Evolutionary conservation across 2,888 invertebrate species (phyloP), one percentile per base, ranked within the genome.

Genomic region (Drosophila kuntzei): DNA sequence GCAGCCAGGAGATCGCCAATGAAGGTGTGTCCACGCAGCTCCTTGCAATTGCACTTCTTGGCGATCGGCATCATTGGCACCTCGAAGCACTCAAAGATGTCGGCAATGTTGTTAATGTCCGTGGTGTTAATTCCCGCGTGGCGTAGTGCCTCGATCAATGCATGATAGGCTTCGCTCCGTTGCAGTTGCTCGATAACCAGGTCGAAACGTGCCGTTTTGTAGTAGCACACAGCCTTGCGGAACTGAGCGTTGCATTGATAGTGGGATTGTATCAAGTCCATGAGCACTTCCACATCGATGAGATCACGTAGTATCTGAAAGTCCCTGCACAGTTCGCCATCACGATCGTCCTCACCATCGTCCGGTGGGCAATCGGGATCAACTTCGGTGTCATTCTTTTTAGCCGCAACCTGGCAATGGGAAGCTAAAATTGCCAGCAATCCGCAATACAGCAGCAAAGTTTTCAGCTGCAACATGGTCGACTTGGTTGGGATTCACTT

Each of bases 221-320:
- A 77, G 50, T 76, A 90, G 11, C 51, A 44, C 65, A 90, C 25
- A 5, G 88, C 88, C 9, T 64, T 66, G 11, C 78, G 83, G 59
- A 88, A 88, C 36, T 70, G 75, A 7, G 36, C 6, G 12, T 88
- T 60, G 54, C 75, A 80, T 9, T 76, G 65, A 16, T 70, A 79
- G 29, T 87, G 88, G 5, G 54, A 25, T 12, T 74, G 54, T n/a
- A 80, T 67, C 8, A 87, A 68, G 0, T 65, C 58, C 4, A 7
- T 14, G 0, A 88, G 70, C 1, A 39, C 29, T 2, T 68, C 49
- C 34, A 16, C 18, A 2, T 76, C 69, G 36, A 88, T 83, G 11
- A 76, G 22, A 11, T 37, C 66, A 9, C 89, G 75, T 12, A 88
- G 25, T 1, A 58, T 63, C 20, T 78, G 85, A 44, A 88, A 85